phyloP scores from a whole-genome alignment of 2,797 vertebrate genomes.

The Pseudochirops cupreus region DNA sequence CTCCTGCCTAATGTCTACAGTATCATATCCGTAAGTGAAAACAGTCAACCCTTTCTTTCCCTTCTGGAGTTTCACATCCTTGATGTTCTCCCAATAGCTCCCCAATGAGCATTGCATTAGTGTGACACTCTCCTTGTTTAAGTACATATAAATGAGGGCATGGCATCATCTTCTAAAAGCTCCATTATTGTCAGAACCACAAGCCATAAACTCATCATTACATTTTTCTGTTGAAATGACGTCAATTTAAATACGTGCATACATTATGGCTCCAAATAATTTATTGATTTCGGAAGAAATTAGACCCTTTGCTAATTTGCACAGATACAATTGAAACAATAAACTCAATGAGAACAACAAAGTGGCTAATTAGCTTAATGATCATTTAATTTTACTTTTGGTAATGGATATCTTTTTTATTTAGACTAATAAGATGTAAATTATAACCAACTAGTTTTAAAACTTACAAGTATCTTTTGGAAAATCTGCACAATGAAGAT shows the following conservation, averaged over 20 bases:
- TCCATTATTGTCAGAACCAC: not conserved
- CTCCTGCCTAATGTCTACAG: slow-evolving; percentile 12
- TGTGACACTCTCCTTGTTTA: not conserved
- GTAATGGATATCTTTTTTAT: slow-evolving; percentile 75
- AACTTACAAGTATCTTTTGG: slow-evolving; percentile 70
- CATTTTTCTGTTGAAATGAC: slow-evolving; percentile 60
- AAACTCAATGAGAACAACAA: slow-evolving; percentile 80
- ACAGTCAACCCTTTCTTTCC: not conserved
- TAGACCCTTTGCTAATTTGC: slow-evolving; percentile 79
- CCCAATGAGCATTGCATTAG: not conserved
- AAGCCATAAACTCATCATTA: not conserved
- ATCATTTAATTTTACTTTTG: slow-evolving; percentile 84
- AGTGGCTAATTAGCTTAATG: slow-evolving; percentile 81
- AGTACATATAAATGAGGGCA: not conserved
- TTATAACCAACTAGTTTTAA: slow-evolving; percentile 80
- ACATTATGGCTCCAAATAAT: slow-evolving; percentile 71
- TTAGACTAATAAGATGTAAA: slow-evolving; percentile 78
- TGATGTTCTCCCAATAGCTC: not conserved
- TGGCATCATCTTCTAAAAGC: not conserved
- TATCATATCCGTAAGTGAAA: slow-evolving; percentile 22
- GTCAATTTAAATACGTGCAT: slow-evolving; percentile 68
- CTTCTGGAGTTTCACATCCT: not conserved
- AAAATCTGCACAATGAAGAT: slow-evolving; percentile 62
- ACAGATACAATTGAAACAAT: slow-evolving; percentile 79
- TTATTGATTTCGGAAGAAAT: slow-evolving; percentile 81